A percentile compares a stretch with the other conserved stretches of the same genome.
These are phyloP conservation scores for Cololabis saira DNA, from an alignment of 2,113 vertebrate genomes.

Conservation along the genomic window DNA sequence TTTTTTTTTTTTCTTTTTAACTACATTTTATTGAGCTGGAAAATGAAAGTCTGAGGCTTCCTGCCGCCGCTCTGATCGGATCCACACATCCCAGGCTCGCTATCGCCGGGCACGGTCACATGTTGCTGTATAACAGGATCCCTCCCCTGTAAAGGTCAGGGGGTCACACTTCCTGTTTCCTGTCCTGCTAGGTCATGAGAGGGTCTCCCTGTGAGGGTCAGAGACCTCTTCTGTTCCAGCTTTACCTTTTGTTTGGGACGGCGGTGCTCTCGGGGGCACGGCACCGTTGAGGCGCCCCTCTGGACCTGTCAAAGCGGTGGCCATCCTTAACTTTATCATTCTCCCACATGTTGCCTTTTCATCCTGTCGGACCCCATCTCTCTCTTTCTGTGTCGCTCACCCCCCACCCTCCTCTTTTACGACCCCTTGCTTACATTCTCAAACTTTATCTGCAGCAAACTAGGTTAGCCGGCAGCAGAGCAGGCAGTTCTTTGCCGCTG, in stretches of 20 bases:
- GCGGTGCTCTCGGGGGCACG: slow-evolving; percentile 20
- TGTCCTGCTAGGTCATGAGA: slow-evolving; percentile 78
- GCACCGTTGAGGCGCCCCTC: slow-evolving; percentile 41
- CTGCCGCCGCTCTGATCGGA: slow-evolving; percentile 29
- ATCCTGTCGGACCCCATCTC: slow-evolving; percentile 3
- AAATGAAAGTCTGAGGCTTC: slow-evolving; percentile 35
- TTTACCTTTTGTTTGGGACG: slow-evolving; percentile 70
- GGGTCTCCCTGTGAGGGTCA: slow-evolving; percentile 77
- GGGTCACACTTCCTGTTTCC: slow-evolving; percentile 85
- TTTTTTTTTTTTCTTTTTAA: background rate
- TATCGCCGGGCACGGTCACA: slow-evolving; percentile 56
- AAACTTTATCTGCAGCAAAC: no score
- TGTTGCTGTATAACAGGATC: slow-evolving; percentile 64
- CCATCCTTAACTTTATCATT: slow-evolving; percentile 43
- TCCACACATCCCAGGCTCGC: slow-evolving; percentile 54
- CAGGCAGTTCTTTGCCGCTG: background rate
- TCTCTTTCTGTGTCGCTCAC: background rate
- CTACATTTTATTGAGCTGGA: slow-evolving; percentile 8
- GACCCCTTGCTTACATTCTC: no score
- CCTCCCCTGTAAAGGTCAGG: slow-evolving; percentile 62
- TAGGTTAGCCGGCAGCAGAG: no score
- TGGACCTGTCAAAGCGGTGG: slow-evolving; percentile 61
- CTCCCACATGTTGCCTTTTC: slow-evolving; percentile 25
- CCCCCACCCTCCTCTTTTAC: no score
- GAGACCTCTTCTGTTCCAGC: slow-evolving; percentile 70